Conservation (phyloP, 1,140 invertebrate species). For the Lerema accius region DNA sequence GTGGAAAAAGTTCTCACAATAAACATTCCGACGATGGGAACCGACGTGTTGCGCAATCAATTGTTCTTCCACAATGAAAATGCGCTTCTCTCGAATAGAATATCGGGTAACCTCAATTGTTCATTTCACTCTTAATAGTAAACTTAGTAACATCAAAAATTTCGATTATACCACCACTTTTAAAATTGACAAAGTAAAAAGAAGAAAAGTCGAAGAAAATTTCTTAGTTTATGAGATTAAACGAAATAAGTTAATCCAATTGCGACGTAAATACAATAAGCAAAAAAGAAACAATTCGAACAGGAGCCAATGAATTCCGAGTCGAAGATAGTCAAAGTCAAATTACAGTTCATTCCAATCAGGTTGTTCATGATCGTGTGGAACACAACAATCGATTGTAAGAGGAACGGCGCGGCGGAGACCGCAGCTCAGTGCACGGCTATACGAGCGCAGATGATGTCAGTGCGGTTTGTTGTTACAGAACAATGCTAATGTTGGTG, state of each 20-base stretch:
- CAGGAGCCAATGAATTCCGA: background rate
- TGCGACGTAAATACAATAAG: no score
- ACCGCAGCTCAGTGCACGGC: background rate
- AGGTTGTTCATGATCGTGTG: background rate
- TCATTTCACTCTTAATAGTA: no score
- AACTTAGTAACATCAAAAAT: no score
- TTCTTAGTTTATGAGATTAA: no score
- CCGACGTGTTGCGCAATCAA: background rate
- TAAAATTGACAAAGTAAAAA: no score
- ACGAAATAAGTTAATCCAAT: no score
- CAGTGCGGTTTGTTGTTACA: background rate
- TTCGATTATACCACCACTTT: no score
- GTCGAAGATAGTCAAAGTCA: background rate
- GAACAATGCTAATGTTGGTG: background rate
- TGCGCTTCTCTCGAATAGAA: background rate
- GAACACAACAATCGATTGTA: background rate
- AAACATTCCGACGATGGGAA: background rate
- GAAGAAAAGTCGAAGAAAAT: no score
- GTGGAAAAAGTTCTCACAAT: background rate
- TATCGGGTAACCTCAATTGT: background rate
- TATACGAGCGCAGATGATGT: background rate
- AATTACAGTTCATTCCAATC: background rate
- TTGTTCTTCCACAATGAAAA: background rate
- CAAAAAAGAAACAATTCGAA: no score
- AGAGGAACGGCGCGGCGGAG: background rate